A percentile compares a stretch with the other conserved stretches of the same genome.
These are phyloP conservation scores for Hozukius guyotensis DNA, from an alignment of 2,797 vertebrate species.

Conservation along the genomic window DNA sequence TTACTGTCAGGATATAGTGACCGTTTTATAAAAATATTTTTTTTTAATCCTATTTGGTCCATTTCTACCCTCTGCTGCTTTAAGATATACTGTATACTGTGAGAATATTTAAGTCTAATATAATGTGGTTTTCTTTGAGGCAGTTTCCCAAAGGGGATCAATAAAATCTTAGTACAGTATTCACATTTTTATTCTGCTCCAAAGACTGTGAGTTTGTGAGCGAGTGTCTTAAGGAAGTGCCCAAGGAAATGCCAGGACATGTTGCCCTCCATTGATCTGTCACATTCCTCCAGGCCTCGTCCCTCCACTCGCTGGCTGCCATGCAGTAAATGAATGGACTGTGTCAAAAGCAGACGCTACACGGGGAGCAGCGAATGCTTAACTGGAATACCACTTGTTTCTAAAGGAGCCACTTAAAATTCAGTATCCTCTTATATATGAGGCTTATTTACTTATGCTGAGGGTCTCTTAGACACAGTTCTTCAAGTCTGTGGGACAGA, in stretches of 20 bases:
- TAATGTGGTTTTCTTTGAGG: neutral
- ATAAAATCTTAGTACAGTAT: constrained; percentile 15
- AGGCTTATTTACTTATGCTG: constrained; percentile 46
- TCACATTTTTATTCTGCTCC: constrained; percentile 23
- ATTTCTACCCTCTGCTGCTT: neutral
- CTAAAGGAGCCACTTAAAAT: constrained; percentile 43
- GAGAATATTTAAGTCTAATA: neutral
- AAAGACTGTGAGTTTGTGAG: constrained; percentile 18
- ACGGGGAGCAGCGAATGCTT: constrained; percentile 1
- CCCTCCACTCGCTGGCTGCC: constrained; percentile 8
- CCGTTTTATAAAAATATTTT: too few relatives aligned
- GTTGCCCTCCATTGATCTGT: constrained; percentile 46
- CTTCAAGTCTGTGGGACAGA: neutral
- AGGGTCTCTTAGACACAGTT: constrained; percentile 21
- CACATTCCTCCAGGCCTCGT: constrained; percentile 37
- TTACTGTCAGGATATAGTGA: too few relatives aligned
- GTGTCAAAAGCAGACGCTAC: constrained; percentile 18
- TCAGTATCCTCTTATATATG: constrained; percentile 28
- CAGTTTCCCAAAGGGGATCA: neutral
- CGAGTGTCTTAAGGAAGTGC: constrained; percentile 16
- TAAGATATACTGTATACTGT: neutral
- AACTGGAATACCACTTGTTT: constrained; percentile 40
- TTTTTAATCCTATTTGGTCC: too few relatives aligned
- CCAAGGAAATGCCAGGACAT: constrained; percentile 44
- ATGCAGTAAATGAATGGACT: constrained; percentile 40